phyloP scores from a whole-genome alignment of 2,888 invertebrate species.

The Aelia acuminata region DNA sequence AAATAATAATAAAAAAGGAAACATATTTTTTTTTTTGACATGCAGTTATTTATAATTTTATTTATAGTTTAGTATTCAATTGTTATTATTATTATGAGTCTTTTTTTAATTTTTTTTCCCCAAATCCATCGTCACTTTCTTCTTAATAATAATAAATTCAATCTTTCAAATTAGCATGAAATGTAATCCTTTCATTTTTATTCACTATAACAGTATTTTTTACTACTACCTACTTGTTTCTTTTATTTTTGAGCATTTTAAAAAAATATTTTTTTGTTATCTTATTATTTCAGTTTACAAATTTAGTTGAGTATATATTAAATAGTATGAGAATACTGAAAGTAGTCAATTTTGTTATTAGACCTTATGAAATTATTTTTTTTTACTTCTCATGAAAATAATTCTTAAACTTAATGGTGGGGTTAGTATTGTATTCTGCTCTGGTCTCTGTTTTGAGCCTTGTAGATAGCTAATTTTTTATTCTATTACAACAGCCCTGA shows the following conservation, averaged over 20 bases:
- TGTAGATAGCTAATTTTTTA: too few species aligned
- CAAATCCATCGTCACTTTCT: not conserved
- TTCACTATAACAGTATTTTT: not conserved
- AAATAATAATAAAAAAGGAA: conserved; percentile 24
- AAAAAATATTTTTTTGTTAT: not conserved
- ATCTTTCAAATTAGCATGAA: conserved; percentile 5
- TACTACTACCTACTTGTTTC: not conserved
- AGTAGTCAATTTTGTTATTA: not conserved
- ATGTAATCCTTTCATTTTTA: not conserved
- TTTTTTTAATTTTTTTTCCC: not conserved
- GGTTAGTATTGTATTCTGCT: too few species aligned
- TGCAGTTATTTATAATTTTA: not conserved
- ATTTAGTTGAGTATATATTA: not conserved
- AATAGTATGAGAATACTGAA: not conserved
- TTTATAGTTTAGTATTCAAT: not conserved
- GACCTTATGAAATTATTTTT: not conserved
- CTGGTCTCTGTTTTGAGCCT: too few species aligned
- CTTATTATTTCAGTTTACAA: not conserved
- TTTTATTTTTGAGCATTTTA: not conserved
- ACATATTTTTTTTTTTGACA: conserved; percentile 12
- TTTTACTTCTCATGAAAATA: not conserved
- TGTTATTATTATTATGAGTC: not conserved
- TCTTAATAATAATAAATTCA: not conserved
- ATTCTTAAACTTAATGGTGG: not conserved
- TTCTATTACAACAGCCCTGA: too few species aligned